A percentile compares a stretch with the other conserved stretches of the same genome.
Evolutionary conservation across 2,797 vertebrate species (phyloP).

Genomic region (Lemur catta): DNA sequence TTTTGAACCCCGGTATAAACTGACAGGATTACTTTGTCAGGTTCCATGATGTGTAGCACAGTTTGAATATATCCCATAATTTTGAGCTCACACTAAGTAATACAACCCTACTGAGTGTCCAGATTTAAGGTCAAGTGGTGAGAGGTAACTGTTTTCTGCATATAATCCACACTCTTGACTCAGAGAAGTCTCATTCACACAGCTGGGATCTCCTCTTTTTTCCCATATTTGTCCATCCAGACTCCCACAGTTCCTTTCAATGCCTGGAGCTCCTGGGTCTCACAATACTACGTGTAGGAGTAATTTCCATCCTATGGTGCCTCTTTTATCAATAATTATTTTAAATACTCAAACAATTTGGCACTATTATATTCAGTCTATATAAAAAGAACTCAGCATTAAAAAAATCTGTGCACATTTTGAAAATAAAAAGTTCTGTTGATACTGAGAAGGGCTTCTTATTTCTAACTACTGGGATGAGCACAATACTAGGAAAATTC

Average conservation of each 20-base stretch:
- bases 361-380: background rate
- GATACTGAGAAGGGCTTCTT: background rate
- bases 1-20: background rate
- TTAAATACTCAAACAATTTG: constrained; percentile 18
- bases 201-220: background rate
- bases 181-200: background rate
- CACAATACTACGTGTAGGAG: background rate
- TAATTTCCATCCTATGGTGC: background rate
- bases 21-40: background rate
- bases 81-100: background rate
- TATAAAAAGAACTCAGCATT: background rate
- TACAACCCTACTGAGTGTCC: background rate
- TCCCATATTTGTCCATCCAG: background rate
- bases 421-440: background rate
- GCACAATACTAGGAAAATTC: background rate
- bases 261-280: background rate
- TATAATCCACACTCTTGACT: background rate
- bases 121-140: background rate
- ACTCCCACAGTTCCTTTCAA: background rate
- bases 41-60: background rate
- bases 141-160: background rate
- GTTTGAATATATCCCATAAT: background rate
- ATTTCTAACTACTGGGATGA: background rate
- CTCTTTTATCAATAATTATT: background rate
- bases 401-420: background rate